Base-by-base conservation (phyloP, 2,888 invertebrate genomes). In the Drosophila hamatofila region DNA sequence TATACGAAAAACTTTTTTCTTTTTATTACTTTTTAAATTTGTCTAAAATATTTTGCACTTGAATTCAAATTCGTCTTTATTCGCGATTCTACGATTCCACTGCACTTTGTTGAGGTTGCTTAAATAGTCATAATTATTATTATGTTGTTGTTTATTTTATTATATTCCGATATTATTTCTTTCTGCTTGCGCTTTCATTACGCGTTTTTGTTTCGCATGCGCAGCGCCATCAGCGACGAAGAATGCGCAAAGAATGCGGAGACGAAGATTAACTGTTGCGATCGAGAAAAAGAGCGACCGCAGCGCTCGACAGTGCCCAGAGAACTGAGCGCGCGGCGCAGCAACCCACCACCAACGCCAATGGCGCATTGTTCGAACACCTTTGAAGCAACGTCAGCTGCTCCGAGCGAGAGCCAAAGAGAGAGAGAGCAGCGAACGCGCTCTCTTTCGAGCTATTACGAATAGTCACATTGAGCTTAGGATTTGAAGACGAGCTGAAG, bases 161-260 rank as follows among this genome's bases (percentile, higher is more conserved):
- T 54, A 35, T 49, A 44, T 62, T 72, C 30, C 25, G 39, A 49
- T 68, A 14, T 37, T 60, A 18, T 33, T 16, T 9, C 23, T 18
- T 41, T 42, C 14, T 12, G n/a, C 60, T 70, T 80, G 54, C 72
- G 70, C 76, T 77, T 77, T 66, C 59, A 21, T 78, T 78, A 44
- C 61, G 77, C 64, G 64, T 51, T n/a, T 25, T 62, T 62, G 67
- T 68, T 80, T 69, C 81, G 81, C 81, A 78, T 81, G 78, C 78
- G 80, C 78, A 66, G 57, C 78, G 60, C 42, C 44, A 42, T 46
- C 52, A 1, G 14, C 60, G 39, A 27, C 12, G 8, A 25, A 51
- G 30, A 51, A 46, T 25, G 27, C 33, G 25, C 21, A 35, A 35
- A 46, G n/a, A 54, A 62, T 56, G 25, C 37, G n/a, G 11, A 57